phyloP scores from a whole-genome alignment of 2,797 vertebrate genomes.

The Phylloscopus collybita region DNA sequence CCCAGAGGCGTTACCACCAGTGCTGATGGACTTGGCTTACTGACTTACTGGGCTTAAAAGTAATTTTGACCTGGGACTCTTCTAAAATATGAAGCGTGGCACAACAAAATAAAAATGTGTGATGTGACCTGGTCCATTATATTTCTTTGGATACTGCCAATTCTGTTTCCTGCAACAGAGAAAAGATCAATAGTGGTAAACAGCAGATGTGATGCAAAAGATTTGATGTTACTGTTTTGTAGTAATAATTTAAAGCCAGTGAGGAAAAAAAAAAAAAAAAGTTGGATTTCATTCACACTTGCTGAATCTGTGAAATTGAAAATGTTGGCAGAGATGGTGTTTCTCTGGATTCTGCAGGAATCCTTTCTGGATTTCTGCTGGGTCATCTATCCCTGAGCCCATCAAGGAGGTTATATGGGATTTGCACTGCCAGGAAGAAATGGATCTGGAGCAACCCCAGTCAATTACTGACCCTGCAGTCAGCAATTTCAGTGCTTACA shows the following conservation, averaged over 20 bases:
- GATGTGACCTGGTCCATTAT: background rate
- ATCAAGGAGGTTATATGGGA: background rate
- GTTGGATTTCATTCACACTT: background rate
- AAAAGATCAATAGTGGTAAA: background rate
- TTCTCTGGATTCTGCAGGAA: background rate
- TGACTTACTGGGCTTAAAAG: background rate
- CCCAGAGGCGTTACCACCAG: fast-evolving
- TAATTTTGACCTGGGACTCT: background rate
- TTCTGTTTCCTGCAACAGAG: background rate
- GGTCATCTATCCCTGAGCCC: background rate
- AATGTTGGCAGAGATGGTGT: background rate
- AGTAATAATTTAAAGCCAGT: background rate
- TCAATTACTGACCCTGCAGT: background rate
- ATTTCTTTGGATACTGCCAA: background rate
- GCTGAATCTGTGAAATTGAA: background rate
- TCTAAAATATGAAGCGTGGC: background rate
- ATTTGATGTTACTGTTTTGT: background rate
- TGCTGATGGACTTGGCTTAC: fast-evolving
- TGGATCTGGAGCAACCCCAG: background rate
- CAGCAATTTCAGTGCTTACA: background rate
- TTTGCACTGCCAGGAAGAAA: background rate
- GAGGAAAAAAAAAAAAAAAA: background rate
- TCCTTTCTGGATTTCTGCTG: background rate
- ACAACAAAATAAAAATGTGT: background rate
- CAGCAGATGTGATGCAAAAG: background rate